phyloP scores from a whole-genome alignment of 1,140 invertebrate species.

The Ostrea denselamellosa region DNA sequence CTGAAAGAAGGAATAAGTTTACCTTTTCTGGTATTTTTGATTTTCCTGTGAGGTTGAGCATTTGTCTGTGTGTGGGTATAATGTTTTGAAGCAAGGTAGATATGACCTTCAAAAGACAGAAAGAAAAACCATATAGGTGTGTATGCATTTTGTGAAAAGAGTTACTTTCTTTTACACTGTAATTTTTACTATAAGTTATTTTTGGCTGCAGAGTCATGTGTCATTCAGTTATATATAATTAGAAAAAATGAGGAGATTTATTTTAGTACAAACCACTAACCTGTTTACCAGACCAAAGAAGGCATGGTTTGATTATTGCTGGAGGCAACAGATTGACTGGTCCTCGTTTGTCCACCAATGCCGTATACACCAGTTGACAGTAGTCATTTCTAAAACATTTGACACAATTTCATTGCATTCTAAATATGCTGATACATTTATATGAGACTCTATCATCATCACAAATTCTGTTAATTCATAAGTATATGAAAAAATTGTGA shows the following conservation, averaged over 20 bases:
- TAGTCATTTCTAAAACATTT: constrained; percentile 86
- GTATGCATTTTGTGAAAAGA: no score
- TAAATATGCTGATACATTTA: no score
- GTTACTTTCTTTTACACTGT: no score
- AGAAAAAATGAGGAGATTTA: no score
- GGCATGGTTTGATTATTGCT: constrained; percentile 91
- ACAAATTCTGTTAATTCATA: no score
- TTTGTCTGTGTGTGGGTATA: constrained; percentile 86
- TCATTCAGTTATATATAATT: no score
- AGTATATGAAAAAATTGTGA: no score
- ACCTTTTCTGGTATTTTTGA: constrained; percentile 91
- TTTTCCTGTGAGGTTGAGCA: constrained; percentile 88
- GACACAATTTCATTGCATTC: no score
- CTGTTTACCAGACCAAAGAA: constrained; percentile 99
- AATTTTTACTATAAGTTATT: no score
- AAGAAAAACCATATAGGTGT: neutral
- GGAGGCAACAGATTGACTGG: constrained; percentile 89
- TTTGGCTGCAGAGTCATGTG: no score
- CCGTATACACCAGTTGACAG: constrained; percentile 93
- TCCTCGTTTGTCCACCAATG: constrained; percentile 84
- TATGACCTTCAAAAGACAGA: constrained; percentile 66
- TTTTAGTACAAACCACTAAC: constrained; percentile 75
- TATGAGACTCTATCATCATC: no score
- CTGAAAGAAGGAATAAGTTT: neutral
- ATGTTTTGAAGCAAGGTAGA: constrained; percentile 88